Conservation (phyloP, 2,888 invertebrate species). For the Antitype chi region DNA sequence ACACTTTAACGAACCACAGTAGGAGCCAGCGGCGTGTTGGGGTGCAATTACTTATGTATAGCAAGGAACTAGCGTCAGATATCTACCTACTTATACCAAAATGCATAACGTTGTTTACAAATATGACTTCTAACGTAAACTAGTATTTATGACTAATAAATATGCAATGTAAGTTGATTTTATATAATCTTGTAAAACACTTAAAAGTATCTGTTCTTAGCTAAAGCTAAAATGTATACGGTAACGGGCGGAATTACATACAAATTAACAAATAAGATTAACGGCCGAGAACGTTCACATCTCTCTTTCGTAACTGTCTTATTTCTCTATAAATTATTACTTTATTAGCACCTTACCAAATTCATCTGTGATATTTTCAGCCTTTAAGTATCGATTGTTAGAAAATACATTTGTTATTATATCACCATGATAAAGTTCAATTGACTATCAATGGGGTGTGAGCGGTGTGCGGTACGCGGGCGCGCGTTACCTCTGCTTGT, state of each 20-base stretch:
- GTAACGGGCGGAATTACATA: slow-evolving; percentile 90
- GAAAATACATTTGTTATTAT: slow-evolving; percentile 77
- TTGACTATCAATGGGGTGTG: slow-evolving; percentile 81
- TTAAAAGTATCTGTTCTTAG: slow-evolving; percentile 81
- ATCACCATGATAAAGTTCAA: slow-evolving; percentile 86
- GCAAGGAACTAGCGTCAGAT: slow-evolving; percentile 72
- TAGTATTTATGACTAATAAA: slow-evolving; percentile 78
- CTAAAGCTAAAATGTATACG: slow-evolving; percentile 88
- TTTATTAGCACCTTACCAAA: slow-evolving; percentile 90
- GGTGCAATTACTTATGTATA: slow-evolving; percentile 13
- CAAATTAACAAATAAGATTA: slow-evolving; percentile 87
- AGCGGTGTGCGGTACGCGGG: slow-evolving; percentile 66
- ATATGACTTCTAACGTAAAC: slow-evolving; percentile 76
- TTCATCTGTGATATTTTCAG: slow-evolving; percentile 89
- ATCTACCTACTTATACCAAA: slow-evolving; percentile 74
- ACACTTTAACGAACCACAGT: slow-evolving; percentile 11
- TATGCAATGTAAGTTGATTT: slow-evolving; percentile 77
- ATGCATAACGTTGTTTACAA: slow-evolving; percentile 74
- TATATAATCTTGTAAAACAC: slow-evolving; percentile 75
- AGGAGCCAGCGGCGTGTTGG: slow-evolving; percentile 13
- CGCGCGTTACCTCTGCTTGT: slow-evolving; percentile 86
- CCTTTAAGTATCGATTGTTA: slow-evolving; percentile 85
- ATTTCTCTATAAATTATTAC: slow-evolving; percentile 83
- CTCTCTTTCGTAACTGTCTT: slow-evolving; percentile 80
- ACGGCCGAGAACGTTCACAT: slow-evolving; percentile 82